Conservation (phyloP, 1,140 invertebrate species). For the Palaemon carinicauda region DNA sequence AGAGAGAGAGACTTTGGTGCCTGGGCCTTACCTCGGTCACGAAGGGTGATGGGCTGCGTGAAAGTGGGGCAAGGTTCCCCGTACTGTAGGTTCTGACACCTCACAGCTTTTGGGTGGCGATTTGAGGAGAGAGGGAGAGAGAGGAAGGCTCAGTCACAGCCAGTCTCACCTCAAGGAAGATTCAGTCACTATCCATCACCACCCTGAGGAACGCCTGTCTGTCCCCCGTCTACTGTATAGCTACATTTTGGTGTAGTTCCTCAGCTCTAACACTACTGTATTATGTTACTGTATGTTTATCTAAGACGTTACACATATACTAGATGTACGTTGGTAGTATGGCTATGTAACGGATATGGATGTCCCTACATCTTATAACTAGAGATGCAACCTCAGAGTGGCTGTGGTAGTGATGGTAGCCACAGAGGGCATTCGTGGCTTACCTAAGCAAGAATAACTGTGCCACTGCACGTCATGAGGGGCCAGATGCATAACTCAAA, state of each 20-base stretch:
- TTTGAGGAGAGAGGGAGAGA: slow-evolving; percentile 6
- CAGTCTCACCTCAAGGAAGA: slow-evolving; percentile 9
- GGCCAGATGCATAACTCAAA: not conserved
- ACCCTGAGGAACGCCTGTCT: not conserved
- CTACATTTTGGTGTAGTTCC: not conserved
- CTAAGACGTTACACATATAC: too few relatives aligned
- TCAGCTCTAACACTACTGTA: too few relatives aligned
- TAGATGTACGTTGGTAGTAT: too few relatives aligned
- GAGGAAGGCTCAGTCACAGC: slow-evolving; percentile 35
- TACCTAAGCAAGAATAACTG: not conserved
- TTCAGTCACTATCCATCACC: not conserved
- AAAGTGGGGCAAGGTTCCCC: slow-evolving; percentile 57
- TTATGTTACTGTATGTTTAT: too few relatives aligned
- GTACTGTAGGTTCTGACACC: slow-evolving; percentile 57
- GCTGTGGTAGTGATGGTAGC: not conserved
- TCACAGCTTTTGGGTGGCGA: slow-evolving; percentile 23
- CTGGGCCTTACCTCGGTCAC: slow-evolving; percentile 54
- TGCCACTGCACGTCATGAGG: not conserved
- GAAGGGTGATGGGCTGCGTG: slow-evolving; percentile 56
- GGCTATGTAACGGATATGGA: too few relatives aligned
- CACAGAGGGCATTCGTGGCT: not conserved
- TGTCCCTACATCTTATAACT: too few relatives aligned
- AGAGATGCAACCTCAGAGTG: not conserved
- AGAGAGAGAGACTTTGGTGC: not conserved
- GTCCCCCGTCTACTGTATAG: not conserved